phyloP scores from a whole-genome alignment of 2,888 invertebrate genomes.

The Oxyscelio sp. region DNA sequence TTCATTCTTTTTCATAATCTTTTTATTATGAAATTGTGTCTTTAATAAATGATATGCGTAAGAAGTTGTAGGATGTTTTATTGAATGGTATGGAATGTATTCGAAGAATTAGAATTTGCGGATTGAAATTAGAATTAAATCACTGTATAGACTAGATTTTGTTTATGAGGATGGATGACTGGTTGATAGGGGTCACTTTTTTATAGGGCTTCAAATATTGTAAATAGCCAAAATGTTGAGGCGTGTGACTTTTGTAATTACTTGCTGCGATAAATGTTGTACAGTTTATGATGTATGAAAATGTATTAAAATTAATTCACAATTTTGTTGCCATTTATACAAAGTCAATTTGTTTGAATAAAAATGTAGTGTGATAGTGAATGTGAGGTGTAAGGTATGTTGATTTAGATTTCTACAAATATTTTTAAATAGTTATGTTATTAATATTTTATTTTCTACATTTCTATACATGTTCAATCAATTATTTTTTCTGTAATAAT shows the following conservation, averaged over 20 bases:
- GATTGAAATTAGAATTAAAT: conserved; percentile 9
- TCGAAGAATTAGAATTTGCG: neutral
- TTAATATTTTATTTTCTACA: too few relatives aligned
- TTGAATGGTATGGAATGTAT: neutral
- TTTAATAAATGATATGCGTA: too few relatives aligned
- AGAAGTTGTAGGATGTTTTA: neutral
- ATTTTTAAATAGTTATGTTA: too few relatives aligned
- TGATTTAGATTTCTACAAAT: too few relatives aligned
- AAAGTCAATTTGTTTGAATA: neutral
- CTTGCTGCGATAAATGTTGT: conserved; percentile 4
- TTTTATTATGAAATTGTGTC: too few relatives aligned
- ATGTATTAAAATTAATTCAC: too few relatives aligned
- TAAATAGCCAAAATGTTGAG: conserved; percentile 37
- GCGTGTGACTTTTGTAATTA: conserved; percentile 17
- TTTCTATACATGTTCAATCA: too few relatives aligned
- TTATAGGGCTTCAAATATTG: conserved; percentile 10
- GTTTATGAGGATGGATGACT: conserved; percentile 47
- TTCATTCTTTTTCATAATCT: too few relatives aligned
- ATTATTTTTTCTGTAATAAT: too few relatives aligned
- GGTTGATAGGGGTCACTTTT: conserved; percentile 18
- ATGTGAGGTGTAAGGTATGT: too few relatives aligned
- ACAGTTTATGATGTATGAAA: neutral
- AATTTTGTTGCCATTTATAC: neutral
- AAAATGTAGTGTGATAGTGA: too few relatives aligned
- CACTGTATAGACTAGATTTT: neutral